A percentile compares a stretch with the other conserved stretches of the same genome.
Conservation (phyloP, 2,888 invertebrate genomes). For the Alloscopus bannaensis region DNA sequence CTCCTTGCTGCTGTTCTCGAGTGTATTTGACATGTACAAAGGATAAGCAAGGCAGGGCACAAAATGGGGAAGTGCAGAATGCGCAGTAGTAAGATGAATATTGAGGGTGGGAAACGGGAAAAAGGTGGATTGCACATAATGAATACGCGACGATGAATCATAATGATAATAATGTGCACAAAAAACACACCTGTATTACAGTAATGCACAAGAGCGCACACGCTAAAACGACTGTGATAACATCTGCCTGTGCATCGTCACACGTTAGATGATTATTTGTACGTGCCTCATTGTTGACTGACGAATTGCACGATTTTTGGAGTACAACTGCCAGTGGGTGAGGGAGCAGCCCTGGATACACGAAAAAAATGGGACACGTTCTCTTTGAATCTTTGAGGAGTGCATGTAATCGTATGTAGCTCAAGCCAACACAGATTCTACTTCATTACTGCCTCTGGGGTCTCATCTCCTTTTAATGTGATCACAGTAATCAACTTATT, state of each 20-base stretch:
- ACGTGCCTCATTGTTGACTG: constrained; percentile 29
- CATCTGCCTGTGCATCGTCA: constrained; percentile 14
- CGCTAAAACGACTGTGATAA: constrained; percentile 23
- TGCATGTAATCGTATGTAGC: constrained; percentile 16
- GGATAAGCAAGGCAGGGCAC: constrained; percentile 24
- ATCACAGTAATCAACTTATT: too few species aligned
- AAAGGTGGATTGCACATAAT: constrained; percentile 59
- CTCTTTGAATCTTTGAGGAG: too few species aligned
- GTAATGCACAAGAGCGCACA: neutral
- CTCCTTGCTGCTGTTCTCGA: too few species aligned
- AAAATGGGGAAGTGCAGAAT: constrained; percentile 63
- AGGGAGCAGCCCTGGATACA: neutral
- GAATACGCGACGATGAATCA: constrained; percentile 38
- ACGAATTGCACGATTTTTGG: neutral
- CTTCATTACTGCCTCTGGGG: too few species aligned
- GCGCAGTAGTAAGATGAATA: constrained; percentile 57
- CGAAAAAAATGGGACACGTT: constrained; percentile 7
- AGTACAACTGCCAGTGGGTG: neutral
- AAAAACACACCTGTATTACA: neutral
- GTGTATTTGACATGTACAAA: too few species aligned
- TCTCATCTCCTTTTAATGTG: too few species aligned
- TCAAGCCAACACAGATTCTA: constrained; percentile 21
- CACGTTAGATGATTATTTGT: neutral
- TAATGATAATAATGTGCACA: constrained; percentile 30
- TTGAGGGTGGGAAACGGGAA: constrained; percentile 64